A percentile compares a stretch with the other conserved stretches of the same genome.
Conservation (phyloP, 2,888 invertebrate genomes). For the Camponotus fellah region DNA sequence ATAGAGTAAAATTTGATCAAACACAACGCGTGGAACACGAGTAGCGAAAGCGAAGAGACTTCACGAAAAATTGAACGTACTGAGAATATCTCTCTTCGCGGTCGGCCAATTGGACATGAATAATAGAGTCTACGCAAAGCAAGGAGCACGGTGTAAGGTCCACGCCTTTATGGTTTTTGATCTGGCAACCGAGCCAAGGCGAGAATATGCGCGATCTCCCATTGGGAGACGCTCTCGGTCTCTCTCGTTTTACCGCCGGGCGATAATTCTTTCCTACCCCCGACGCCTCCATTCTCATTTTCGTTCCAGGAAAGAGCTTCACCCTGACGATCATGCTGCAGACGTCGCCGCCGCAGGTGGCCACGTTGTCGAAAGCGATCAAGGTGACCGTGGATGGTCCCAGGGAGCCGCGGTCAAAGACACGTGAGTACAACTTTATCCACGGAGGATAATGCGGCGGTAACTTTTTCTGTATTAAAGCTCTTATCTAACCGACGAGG, state of each 20-base stretch:
- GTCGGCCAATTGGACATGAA: constrained; percentile 82
- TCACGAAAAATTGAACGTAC: constrained; percentile 11
- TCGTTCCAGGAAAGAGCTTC: constrained; percentile 84
- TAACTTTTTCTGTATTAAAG: background rate
- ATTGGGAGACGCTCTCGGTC: constrained; percentile 43
- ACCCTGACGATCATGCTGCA: constrained; percentile 85
- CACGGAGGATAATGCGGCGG: constrained; percentile 63
- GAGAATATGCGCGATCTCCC: constrained; percentile 20
- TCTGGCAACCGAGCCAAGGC: constrained; percentile 52
- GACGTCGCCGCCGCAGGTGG: constrained; percentile 84
- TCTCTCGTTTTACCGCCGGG: constrained; percentile 67
- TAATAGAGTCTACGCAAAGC: constrained; percentile 79
- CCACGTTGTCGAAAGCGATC: constrained; percentile 83
- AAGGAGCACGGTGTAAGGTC: constrained; percentile 73
- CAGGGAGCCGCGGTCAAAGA: constrained; percentile 84
- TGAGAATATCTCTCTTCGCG: constrained; percentile 63
- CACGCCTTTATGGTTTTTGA: constrained; percentile 80
- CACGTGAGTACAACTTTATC: constrained; percentile 80
- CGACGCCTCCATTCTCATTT: background rate
- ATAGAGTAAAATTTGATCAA: background rate
- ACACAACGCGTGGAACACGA: background rate
- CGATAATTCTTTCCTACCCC: constrained; percentile 63
- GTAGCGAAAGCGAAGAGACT: constrained; percentile 26
- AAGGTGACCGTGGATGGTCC: constrained; percentile 85
- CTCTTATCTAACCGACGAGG: background rate